Conservation (phyloP, 2,113 vertebrate genomes). For the Paralichthys olivaceus region DNA sequence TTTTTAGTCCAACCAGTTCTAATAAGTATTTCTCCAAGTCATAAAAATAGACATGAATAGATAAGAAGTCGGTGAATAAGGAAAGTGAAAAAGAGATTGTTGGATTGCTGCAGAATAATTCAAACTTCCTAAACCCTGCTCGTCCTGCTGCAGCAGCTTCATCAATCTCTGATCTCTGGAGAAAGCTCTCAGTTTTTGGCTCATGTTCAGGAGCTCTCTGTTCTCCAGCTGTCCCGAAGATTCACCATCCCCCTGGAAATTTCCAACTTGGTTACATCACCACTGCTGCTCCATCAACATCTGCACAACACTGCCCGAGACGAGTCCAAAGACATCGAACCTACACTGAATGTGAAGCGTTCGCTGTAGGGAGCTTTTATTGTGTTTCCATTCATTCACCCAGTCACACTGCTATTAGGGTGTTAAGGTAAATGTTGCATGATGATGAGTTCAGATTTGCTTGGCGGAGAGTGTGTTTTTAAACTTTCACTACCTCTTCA, state of each 20-base stretch:
- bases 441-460: not conserved
- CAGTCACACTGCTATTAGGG: not conserved
- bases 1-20: too few species aligned
- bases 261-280: slow-evolving; percentile 19
- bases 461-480: not conserved
- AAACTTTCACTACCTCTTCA: not conserved
- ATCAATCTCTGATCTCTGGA: slow-evolving; percentile 52
- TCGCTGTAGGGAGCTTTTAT: not conserved
- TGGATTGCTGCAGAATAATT: slow-evolving; percentile 2
- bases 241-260: not conserved
- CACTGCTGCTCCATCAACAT: not conserved
- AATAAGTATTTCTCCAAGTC: not conserved
- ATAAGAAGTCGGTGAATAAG: not conserved
- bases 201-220: slow-evolving; percentile 11
- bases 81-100: not conserved
- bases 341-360: not conserved
- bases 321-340: not conserved
- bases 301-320: not conserved
- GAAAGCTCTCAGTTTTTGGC: not conserved
- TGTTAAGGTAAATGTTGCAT: slow-evolving; percentile 6
- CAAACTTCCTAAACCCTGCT: not conserved
- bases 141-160: slow-evolving; percentile 27
- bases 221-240: slow-evolving; percentile 15
- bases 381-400: not conserved
- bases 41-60: not conserved